Percentiles rank a stretch among this genome's conserved stretches.
phyloP scores from a whole-genome alignment of 2,888 invertebrate genomes.

The Spatulosminthurus flaviceps region DNA sequence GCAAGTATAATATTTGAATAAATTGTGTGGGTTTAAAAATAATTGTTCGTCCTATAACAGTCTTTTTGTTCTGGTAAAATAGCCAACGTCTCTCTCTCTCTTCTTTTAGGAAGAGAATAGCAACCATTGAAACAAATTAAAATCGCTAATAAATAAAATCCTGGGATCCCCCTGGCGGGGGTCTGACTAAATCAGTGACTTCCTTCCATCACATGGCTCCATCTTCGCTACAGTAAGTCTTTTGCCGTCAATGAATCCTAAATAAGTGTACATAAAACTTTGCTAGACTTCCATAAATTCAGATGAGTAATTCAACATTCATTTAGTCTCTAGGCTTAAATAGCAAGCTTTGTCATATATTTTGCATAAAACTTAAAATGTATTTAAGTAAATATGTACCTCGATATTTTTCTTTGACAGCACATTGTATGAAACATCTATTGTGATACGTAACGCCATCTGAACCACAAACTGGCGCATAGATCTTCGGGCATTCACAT shows the following conservation, averaged over 20 bases:
- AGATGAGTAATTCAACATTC: too few species aligned
- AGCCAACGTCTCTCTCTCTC: too few species aligned
- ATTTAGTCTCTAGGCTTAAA: too few species aligned
- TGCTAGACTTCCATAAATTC: too few species aligned
- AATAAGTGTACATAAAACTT: too few species aligned
- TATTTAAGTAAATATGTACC: background rate
- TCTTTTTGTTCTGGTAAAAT: too few species aligned
- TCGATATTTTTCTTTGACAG: constrained; percentile 26
- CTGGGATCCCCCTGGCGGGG: background rate
- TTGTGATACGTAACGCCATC: constrained; percentile 48
- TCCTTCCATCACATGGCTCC: constrained; percentile 21
- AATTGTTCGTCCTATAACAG: background rate
- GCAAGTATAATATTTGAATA: constrained; percentile 6
- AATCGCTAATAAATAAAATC: too few species aligned
- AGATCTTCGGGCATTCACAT: constrained; percentile 42
- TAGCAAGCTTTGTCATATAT: too few species aligned
- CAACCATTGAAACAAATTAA: too few species aligned
- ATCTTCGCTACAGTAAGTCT: constrained; percentile 23
- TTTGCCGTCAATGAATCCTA: constrained; percentile 17
- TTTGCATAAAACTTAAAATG: too few species aligned
- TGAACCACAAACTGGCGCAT: constrained; percentile 47
- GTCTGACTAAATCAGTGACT: background rate
- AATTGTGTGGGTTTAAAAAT: too few species aligned
- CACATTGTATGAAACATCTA: constrained; percentile 40
- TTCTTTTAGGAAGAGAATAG: too few species aligned